Evolutionary conservation across 2,888 invertebrate genomes (phyloP), one percentile per base, ranked within the genome.

Genomic region (Melinaea marsaeus): DNA sequence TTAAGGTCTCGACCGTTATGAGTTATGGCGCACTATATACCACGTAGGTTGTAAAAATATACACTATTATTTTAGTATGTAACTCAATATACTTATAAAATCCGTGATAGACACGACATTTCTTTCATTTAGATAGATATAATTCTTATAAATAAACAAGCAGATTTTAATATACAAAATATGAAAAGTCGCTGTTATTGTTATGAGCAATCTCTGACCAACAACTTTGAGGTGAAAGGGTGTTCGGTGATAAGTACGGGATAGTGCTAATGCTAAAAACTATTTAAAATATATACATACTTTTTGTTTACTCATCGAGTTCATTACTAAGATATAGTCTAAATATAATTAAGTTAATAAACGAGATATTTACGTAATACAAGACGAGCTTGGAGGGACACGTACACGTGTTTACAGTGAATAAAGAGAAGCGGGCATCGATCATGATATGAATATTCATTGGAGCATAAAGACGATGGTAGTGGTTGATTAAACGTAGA

Each of bases 381-480:
- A 79, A 82, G 77, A 74, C 75, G 78, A 76, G 75, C 77, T 79
- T 74, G 78, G 77, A 77, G 78, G 74, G 83, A 84, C 86, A 87
- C 86, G 86, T 85, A 80, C 82, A 78, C 78, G 78, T 84, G 86
- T 86, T 86, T 85, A 83, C 85, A 80, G 73, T 78, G 81, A 83
- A 82, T 82, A 81, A 83, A 82, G 84, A 76, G 76, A 78, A 80
- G 79, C 77, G 78, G 77, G 74, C 76, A 81, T 81, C 83, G 84
- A 86, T 86, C 82, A 78, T 72, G 79, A 66, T 77, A 86, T 87
- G 86, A 87, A 87, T 87, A 87, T 87, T 87, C 87, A 87, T 80
- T 64, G 74, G 64, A 66, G 67, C 63, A 67, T 70, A 63, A 70
- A 70, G 68, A 66, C 66, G 66, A 64, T 64, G 65, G 62, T 57